Evolutionary conservation across 2,113 vertebrate genomes (phyloP), one percentile per base, ranked within the genome.

Genomic region (Corvus hawaiiensis): DNA sequence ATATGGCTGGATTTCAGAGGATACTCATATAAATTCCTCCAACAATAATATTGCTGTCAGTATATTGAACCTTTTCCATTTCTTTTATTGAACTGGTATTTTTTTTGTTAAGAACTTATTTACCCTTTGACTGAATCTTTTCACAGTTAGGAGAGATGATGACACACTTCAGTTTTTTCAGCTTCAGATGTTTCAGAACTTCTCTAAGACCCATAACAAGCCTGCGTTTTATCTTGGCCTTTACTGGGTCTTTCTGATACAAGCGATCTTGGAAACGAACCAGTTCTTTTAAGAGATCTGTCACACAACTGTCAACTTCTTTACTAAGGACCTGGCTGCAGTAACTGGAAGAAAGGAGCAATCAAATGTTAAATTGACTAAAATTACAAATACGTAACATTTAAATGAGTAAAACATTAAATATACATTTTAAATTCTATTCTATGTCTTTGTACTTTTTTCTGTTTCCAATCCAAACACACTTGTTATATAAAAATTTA

Each of bases 71-170:
- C 26, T 46, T 30, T n/a, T 32, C 46, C 8, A 54, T 49, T 84
- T 63, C 4, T 68, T 95, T 56, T 54, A 54, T 32, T 69, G 49
- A 87, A 75, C 10, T 39, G 18, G 32, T 3, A 1, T 32, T 3
- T 30, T 8, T 69, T 69, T 48, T 43, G 39, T 59, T 5, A 23
- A 30, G 20, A 55, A 48, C 27, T 66, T 80, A 58, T 4, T 82
- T 97, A 99, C 99, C 99, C 98, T 99, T 99, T 33, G 99, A 98
- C 84, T 99, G 98, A 76, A 98, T 99, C 90, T 99, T 99, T 94
- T 99, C 99, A 92, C 99, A 99, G 98, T 99, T 99, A 62, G 99
- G 99, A 52, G 99, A 99, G 96, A 99, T 99, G 96, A 99, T 97
- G 83, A 99, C 97, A 89, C 99, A 99, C 83, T 99, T 99, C 83